Evolutionary conservation across 2,797 vertebrate species (phyloP).

Genomic region (Melanotaenia boesemani): DNA sequence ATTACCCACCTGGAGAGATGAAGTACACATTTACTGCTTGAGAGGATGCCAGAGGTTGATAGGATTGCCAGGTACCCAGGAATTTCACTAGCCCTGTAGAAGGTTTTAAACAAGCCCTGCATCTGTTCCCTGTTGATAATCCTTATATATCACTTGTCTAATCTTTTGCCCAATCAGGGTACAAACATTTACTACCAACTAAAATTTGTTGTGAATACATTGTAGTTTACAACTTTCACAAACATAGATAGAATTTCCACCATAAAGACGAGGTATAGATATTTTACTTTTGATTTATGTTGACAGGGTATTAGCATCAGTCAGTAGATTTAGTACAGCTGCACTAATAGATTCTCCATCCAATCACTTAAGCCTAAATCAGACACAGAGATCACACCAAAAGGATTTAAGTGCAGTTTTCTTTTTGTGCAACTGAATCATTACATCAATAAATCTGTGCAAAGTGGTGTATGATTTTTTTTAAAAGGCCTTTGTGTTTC

Average conservation of each 20-base stretch:
- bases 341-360: neutral
- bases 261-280: neutral
- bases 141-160: neutral
- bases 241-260: neutral
- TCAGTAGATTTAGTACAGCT: neutral
- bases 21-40: slow-evolving; percentile 8
- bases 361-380: neutral
- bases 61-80: neutral
- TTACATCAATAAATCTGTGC: slow-evolving; percentile 25
- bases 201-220: neutral
- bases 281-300: neutral
- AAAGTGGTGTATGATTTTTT: slow-evolving; percentile 8
- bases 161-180: neutral
- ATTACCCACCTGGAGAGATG: slow-evolving; percentile 90
- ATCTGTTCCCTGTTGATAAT: neutral
- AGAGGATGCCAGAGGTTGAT: neutral
- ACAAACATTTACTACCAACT: neutral
- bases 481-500: slow-evolving; percentile 32
- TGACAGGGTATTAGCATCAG: neutral
- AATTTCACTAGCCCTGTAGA: neutral
- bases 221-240: neutral
- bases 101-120: neutral
- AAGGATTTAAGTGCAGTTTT: neutral
- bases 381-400: neutral
- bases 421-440: slow-evolving; percentile 17